phyloP scores from a whole-genome alignment of 2,888 invertebrate genomes.

The Syrphus vitripennis region DNA sequence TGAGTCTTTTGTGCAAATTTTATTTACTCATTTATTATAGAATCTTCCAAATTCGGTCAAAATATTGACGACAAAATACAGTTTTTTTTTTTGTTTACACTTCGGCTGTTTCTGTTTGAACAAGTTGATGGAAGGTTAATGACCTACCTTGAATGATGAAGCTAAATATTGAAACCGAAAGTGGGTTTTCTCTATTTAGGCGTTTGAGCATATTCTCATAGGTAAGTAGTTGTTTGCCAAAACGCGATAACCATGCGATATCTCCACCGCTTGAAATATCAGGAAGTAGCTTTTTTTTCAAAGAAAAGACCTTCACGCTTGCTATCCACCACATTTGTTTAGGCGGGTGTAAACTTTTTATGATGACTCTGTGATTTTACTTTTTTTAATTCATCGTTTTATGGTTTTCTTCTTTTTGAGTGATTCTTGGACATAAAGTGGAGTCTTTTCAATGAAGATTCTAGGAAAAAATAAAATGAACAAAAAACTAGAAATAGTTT shows the following conservation, averaged over 20 bases:
- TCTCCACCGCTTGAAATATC: background rate
- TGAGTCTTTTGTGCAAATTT: background rate
- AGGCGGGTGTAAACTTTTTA: background rate
- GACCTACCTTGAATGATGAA: slow-evolving; percentile 19
- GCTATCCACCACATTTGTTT: background rate
- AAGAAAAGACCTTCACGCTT: background rate
- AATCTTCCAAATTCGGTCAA: slow-evolving; percentile 25
- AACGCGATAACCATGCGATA: background rate
- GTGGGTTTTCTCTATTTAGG: slow-evolving; percentile 11
- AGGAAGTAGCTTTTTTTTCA: slow-evolving; percentile 20
- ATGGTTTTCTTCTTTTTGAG: background rate
- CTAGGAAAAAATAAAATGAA: background rate
- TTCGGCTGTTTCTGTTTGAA: background rate
- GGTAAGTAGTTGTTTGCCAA: background rate
- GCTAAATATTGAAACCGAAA: slow-evolving; percentile 48
- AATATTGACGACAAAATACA: background rate
- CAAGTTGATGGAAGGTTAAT: slow-evolving; percentile 29
- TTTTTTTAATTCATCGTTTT: background rate
- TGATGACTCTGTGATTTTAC: background rate
- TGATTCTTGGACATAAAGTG: background rate
- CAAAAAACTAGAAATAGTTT: background rate
- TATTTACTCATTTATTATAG: background rate
- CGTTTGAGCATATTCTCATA: slow-evolving; percentile 2
- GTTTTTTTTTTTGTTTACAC: background rate
- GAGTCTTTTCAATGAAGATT: background rate